Base-by-base conservation (phyloP, 1,140 invertebrate genomes). In the Bombus sylvicola region DNA sequence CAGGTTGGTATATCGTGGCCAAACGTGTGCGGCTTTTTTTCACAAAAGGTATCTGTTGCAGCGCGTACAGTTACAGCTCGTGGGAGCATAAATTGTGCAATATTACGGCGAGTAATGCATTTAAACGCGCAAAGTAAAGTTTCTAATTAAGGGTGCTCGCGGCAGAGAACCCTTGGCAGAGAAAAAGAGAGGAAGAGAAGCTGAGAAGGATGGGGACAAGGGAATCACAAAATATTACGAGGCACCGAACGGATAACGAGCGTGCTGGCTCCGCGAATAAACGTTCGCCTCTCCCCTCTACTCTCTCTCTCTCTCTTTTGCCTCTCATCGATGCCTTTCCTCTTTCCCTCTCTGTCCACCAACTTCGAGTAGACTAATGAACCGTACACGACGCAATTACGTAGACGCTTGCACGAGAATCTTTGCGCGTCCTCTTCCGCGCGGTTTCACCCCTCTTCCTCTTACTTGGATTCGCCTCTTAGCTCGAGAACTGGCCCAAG, bases 141-240 rank as follows among this genome's bases (percentile, higher is more conserved):
- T 90, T 90, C 89, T 90, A 90, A 91, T 91, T 91, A 91, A 91
- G 87, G 90, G 82, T 64, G 76, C 41, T 78, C 69, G 77, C 47
- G 18, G 18, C 47, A 41, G 43, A 25, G 41, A 53, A 22, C 1
- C 47, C 18, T 22, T 2, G 18, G 53, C 15, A 64, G 39, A 39
- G 43, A 2, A 13, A 69, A 8, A 15, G 18, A 34, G 39, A 34
- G 22, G 13, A 9, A 53, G 64, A 28, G 79, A 73, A 53, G 0
- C n/a, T 5, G 64, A 34, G n/a, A 34, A 34, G 15, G n/a, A 34
- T 8, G 64, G 41, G 64, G 77, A 37, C n/a, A 68, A 74, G 80
- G 47, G 82, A 90, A 90, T 91, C 87, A 47, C 84, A 69, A 91
- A 91, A 91, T 91, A 90, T 91, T 89, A 90, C 87, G 68, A 89